Base-by-base conservation (phyloP, 2,113 vertebrate genomes). In the Mustela nigripes region DNA sequence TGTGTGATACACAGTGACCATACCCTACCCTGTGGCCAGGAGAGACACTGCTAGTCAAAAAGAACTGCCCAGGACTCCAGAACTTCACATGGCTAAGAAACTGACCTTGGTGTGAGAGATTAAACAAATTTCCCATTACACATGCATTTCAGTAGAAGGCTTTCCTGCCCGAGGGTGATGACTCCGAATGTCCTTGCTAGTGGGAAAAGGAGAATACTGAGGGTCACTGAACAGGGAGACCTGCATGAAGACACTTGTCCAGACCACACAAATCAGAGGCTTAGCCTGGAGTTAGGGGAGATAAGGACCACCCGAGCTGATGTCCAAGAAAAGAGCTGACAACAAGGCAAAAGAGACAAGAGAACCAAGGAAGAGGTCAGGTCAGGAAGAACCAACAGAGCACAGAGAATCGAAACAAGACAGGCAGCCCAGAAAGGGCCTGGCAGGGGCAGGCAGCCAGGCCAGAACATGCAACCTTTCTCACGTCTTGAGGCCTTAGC, bases 1-100 rank as follows among this genome's bases (percentile, higher is more conserved):
- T 0, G 1, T 5, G 19, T 42, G 58, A 19, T 16, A n/a, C 0
- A 63, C 28, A 31, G 28, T 33, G n/a, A 33, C 3, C 73, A n/a
- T 2, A 28, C 10, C 36, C 11, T 28, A 22, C n/a, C 31, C 78
- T 26, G 5, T 15, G 4, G 33, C 45, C 65, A 18, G 62, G 71
- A 81, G 76, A n/a, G 26, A 50, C 2, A 3, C 7, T 2, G 0
- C 81, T 22, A 19, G 10, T 24, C 50, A 42, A 33, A n/a, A 36
- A 36, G 39, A 62, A 16, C 26, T 26, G 16, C 10, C 33, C 11
- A 1, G 11, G 8, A 39, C 53, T 80, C 79, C 33, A 65, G 19
- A 53, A 56, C 39, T 58, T n/a, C 48, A 86, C 58, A 1, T 2
- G 36, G 62, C 33, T 65, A 53, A 91, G 48, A 26, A 69, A 28